Conservation (phyloP, 2,113 vertebrate species). For the Elaphurus davidianus region DNA sequence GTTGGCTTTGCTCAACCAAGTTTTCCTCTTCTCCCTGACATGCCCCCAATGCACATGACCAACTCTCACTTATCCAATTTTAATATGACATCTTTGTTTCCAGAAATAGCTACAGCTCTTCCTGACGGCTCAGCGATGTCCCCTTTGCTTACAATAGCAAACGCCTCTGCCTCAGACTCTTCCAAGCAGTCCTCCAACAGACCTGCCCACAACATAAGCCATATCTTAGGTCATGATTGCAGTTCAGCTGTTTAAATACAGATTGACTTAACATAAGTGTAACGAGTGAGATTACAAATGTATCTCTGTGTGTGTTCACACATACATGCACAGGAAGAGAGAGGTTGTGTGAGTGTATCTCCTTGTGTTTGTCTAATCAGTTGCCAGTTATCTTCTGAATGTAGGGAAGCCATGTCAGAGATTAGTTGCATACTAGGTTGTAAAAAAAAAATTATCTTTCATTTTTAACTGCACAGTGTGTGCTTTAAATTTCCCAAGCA, state of each 20-base stretch:
- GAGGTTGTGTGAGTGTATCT: constrained; percentile 47
- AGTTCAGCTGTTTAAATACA: constrained; percentile 92
- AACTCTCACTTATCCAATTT: constrained; percentile 98
- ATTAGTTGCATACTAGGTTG: background rate
- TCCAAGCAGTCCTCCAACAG: constrained; percentile 95
- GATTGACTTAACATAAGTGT: constrained; percentile 8
- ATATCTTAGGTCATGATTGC: constrained; percentile 98
- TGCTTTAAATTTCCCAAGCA: background rate
- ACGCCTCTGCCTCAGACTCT: constrained; percentile 93
- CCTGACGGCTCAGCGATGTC: constrained; percentile 97
- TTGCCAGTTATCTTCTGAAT: constrained; percentile 32
- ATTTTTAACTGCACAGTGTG: constrained; percentile 16
- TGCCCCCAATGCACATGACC: constrained; percentile 95
- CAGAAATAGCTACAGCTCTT: constrained; percentile 97
- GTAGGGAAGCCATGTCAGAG: constrained; percentile 25
- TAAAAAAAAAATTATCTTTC: constrained; percentile 42
- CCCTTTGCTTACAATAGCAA: constrained; percentile 94
- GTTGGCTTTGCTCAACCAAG: constrained; percentile 96
- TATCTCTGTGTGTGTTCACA: constrained; percentile 56
- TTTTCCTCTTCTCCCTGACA: constrained; percentile 95
- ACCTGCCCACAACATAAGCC: constrained; percentile 99
- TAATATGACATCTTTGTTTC: constrained; percentile 97
- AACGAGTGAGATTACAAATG: background rate
- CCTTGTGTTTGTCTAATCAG: constrained; percentile 54
- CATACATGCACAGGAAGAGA: constrained; percentile 46